These are phyloP conservation scores for Fulica atra DNA, from an alignment of 2,113 vertebrate genomes.

Conservation along the genomic window DNA sequence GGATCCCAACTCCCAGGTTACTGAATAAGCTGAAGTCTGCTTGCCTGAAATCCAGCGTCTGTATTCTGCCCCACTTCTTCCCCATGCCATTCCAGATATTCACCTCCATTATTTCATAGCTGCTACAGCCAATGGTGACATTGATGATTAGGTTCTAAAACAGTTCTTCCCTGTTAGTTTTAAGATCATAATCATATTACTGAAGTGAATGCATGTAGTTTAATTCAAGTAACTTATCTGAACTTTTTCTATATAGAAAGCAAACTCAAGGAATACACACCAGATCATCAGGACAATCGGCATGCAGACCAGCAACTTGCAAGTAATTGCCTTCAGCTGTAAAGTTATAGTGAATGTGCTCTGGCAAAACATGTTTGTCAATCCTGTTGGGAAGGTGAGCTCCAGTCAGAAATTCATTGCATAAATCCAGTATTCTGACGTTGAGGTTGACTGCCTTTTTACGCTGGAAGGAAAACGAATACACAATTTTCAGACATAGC, in stretches of 20 bases:
- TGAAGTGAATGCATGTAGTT: no score
- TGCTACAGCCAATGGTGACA: not conserved
- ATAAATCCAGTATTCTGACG: constrained; percentile 89
- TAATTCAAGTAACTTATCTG: not conserved
- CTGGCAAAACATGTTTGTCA: constrained; percentile 83
- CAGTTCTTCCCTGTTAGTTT: not conserved
- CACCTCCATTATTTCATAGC: not conserved
- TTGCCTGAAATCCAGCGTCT: not conserved
- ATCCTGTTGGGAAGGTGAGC: constrained; percentile 89
- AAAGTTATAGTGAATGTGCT: constrained; percentile 84
- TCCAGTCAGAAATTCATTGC: constrained; percentile 86
- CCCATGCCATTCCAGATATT: not conserved
- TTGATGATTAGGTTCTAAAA: not conserved
- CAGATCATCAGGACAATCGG: constrained; percentile 89
- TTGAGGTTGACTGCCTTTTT: constrained; percentile 89
- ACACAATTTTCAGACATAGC: not conserved
- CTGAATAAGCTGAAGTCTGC: not conserved
- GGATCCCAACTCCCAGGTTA: not conserved
- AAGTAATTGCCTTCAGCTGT: constrained; percentile 81
- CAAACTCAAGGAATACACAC: constrained; percentile 65
- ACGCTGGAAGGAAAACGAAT: constrained; percentile 75
- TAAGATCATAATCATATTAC: not conserved
- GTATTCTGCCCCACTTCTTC: not conserved
- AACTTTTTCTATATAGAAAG: not conserved
- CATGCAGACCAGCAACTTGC: constrained; percentile 84